These are phyloP conservation scores for Montifringilla adamsi DNA, from an alignment of 2,113 vertebrate species.

Conservation along the genomic window DNA sequence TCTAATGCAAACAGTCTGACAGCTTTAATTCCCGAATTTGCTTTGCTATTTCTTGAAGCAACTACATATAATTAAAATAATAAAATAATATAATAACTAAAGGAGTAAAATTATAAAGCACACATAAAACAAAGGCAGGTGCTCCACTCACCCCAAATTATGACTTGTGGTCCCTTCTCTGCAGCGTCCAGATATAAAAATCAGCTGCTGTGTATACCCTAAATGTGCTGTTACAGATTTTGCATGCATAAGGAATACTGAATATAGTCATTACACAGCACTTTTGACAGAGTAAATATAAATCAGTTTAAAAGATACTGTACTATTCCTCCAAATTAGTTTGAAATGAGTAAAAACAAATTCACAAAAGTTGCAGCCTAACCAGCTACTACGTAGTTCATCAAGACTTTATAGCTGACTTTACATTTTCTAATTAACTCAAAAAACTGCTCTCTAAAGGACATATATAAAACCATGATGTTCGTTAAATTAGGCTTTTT, in stretches of 20 bases:
- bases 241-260: not conserved
- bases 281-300: not conserved
- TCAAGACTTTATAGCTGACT: not conserved
- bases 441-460: not conserved
- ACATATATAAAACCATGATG: not conserved
- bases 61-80: not conserved
- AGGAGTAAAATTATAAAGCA: not conserved
- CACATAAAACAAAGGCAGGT: not conserved
- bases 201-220: not conserved
- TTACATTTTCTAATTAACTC: constrained; percentile 8
- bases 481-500: not conserved
- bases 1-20: not conserved
- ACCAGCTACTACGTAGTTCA: not conserved
- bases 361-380: not conserved
- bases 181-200: not conserved
- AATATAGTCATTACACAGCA: not conserved
- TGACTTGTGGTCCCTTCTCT: not conserved
- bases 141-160: not conserved
- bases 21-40: not conserved
- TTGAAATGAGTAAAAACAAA: not conserved
- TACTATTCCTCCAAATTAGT: not conserved
- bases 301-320: not conserved
- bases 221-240: not conserved
- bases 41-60: not conserved
- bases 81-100: not conserved